These are phyloP conservation scores for Drosophila albomicans DNA, from an alignment of 1,140 invertebrate species.

Conservation along the genomic window DNA sequence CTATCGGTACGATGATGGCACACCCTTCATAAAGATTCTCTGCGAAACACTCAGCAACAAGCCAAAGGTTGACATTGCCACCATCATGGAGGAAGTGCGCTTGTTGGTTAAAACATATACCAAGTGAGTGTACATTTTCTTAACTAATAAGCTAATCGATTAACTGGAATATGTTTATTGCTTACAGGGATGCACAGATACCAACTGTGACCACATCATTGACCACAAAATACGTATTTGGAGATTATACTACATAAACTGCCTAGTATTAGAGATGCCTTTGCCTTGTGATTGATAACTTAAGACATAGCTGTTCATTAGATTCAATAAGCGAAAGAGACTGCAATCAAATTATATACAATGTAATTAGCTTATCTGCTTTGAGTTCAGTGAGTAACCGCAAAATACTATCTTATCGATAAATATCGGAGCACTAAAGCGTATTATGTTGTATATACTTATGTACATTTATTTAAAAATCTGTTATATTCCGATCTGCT, in stretches of 20 bases:
- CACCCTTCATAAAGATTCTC: slow-evolving; percentile 74
- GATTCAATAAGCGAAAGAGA: slow-evolving; percentile 34
- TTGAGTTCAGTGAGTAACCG: too few species aligned
- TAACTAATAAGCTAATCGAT: not conserved
- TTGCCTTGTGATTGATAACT: slow-evolving; percentile 19
- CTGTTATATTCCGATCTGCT: not conserved
- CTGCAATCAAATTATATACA: slow-evolving; percentile 25
- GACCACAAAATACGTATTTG: slow-evolving; percentile 74
- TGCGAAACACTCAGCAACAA: slow-evolving; percentile 61
- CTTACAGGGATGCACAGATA: slow-evolving; percentile 67
- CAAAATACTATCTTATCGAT: too few species aligned
- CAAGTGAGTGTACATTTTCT: slow-evolving; percentile 45
- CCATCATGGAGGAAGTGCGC: slow-evolving; percentile 59
- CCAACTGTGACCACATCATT: slow-evolving; percentile 78
- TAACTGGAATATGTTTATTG: slow-evolving; percentile 4
- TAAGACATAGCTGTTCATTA: slow-evolving; percentile 8
- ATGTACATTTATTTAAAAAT: slow-evolving; percentile 3
- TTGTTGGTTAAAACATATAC: slow-evolving; percentile 57
- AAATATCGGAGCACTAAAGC: too few species aligned
- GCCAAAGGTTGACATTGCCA: slow-evolving; percentile 54
- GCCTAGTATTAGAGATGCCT: not conserved
- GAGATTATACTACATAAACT: slow-evolving; percentile 63
- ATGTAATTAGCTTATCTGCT: too few species aligned
- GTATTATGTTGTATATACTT: too few species aligned
- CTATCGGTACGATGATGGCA: slow-evolving; percentile 70